phyloP scores from a whole-genome alignment of 2,113 vertebrate genomes.

The Polyodon spathula region DNA sequence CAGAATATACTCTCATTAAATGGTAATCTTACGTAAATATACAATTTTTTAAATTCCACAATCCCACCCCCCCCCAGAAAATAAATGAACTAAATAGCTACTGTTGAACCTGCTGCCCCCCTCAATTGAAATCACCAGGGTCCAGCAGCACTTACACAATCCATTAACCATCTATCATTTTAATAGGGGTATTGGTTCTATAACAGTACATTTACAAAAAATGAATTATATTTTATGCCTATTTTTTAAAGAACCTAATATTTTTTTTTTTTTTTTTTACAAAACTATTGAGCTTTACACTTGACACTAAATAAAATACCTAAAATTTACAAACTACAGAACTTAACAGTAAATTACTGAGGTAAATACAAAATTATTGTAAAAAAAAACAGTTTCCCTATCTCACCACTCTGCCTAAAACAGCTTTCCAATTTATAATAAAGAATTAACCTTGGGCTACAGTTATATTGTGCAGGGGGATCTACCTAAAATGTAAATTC shows the following conservation, averaged over 20 bases:
- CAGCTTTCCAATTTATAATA: conserved; percentile 17
- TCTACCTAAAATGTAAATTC: conserved; percentile 13
- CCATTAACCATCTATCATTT: not conserved
- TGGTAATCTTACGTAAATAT: conserved; percentile 11
- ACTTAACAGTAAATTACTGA: conserved; percentile 66
- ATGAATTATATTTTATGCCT: conserved; percentile 8
- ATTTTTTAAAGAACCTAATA: not conserved
- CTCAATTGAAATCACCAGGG: not conserved
- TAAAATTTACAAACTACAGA: conserved; percentile 52
- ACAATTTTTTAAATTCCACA: conserved; percentile 17
- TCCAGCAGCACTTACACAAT: not conserved
- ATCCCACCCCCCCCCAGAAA: conserved; percentile 12
- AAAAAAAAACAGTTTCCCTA: conserved; percentile 37
- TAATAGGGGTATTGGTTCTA: not conserved
- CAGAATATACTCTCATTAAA: conserved; percentile 29
- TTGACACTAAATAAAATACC: conserved; percentile 63
- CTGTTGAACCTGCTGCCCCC: not conserved
- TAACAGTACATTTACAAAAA: conserved; percentile 10
- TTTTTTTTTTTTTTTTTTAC: conserved; percentile 41
- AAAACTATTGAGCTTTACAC: conserved; percentile 58
- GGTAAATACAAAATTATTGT: conserved; percentile 60
- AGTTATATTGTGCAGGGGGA: conserved; percentile 16
- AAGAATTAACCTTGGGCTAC: not conserved
- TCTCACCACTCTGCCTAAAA: conserved; percentile 29
- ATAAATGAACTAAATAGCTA: not conserved